Evolutionary conservation across 2,113 vertebrate species (phyloP), one percentile per base, ranked within the genome.

Genomic region (Pollimyrus isidori): DNA sequence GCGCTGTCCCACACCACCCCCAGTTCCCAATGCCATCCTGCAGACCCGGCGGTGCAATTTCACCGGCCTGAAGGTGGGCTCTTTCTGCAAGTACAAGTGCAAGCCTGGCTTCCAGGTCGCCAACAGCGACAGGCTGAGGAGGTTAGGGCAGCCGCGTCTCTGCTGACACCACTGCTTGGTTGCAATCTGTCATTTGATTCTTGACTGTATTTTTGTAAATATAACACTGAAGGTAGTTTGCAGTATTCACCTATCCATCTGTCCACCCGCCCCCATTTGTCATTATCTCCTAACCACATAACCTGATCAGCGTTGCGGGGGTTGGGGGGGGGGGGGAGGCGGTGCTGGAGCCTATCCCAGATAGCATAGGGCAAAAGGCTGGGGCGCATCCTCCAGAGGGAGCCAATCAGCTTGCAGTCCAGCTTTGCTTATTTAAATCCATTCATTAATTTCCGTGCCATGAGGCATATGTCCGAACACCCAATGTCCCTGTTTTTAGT

Each of bases 1-100:
- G 56, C 97, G 98, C 94, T 99, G 98, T 91, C 96, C 96, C 0
- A 96, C 97, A 7, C 98, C 98, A 1, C 97, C 97, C 35, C 48
- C 95, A 0, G 95, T 99, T 2, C 96, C 97, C 87, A 97, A 98
- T 0, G 98, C 98, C 0, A 95, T 97, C 89, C 97, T 99, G 52
- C 98, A 98, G 92, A 99, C 98, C 0, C 94, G 95, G 69, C 96
- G 97, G 13, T 99, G 98, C 92, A 96, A 95, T 0, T 96, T 97
- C 17, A 96, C 97, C 0, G 98, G 96, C 50, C 97, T 99, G 91
- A 99, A 99, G 95, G 98, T 99, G 93, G 98, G 98, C 88, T 97
- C 98, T 0, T 97, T 97, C 91, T 99, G 98, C 97, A 99, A 99
- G 94, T 99, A 99, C 95, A 99, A 98, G 89, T 99, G 98, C 95